Conservation (phyloP, 2,113 vertebrate species). For the Mesoclemmys tuberculata region DNA sequence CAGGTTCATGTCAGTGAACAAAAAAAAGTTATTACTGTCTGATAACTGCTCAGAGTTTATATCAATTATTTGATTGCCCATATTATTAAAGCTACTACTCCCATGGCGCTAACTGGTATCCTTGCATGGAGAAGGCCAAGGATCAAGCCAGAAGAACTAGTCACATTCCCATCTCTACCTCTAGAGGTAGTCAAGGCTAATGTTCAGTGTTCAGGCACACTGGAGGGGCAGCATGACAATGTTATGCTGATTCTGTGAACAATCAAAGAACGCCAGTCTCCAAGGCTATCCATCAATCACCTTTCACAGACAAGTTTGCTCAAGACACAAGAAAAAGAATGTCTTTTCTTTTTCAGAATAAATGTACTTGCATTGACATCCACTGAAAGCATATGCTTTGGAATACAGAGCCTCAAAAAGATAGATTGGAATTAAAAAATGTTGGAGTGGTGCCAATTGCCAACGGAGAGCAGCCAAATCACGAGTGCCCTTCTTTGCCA, state of each 20-base stretch:
- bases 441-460: neutral
- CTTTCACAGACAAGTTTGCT: neutral
- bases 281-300: neutral
- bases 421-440: neutral
- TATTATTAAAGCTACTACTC: neutral
- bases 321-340: neutral
- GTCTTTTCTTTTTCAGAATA: neutral
- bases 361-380: constrained; percentile 6
- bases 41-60: neutral
- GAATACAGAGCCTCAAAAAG: neutral
- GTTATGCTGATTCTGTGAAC: neutral
- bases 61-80: rapidly evolving
- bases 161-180: neutral
- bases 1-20: neutral
- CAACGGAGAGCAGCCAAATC: neutral
- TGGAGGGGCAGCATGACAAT: neutral
- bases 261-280: rapidly evolving
- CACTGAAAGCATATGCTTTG: constrained; percentile 26
- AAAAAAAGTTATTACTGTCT: neutral
- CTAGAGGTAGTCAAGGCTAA: rapidly evolving
- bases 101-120: neutral
- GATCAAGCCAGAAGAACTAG: neutral
- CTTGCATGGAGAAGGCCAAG: neutral
- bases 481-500: neutral
- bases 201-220: neutral